Base-by-base conservation (phyloP, 2,888 invertebrate species). In the Agriotes lineatus region DNA sequence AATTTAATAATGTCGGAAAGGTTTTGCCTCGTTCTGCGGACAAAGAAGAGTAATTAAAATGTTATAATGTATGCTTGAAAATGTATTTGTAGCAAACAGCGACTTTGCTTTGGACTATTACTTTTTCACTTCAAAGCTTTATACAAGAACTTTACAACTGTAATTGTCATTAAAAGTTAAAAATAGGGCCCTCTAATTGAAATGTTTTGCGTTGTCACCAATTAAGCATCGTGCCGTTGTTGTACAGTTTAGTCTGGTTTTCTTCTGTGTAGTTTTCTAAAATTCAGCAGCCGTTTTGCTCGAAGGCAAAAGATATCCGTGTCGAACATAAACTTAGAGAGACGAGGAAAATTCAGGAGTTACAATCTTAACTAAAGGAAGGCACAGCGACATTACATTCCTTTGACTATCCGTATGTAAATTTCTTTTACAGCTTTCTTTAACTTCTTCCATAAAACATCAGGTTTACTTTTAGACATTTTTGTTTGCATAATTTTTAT, bases 361-460 rank as follows among this genome's bases (percentile, higher is more conserved):
- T 68, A 63, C 58, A 68, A 64, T 63, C 37, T 63, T 63, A 68
- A 68, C 54, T 68, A 58, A 58, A 63, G 42, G 44, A 68, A 63
- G 52, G 63, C 59, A 63, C 33, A 42, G 48, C 52, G 48, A 45
- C 54, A 63, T 68, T 63, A 68, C 68, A 63, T 57, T 58, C 57
- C 68, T 68, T 68, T 68, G 68, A 68, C 68, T 68, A 68, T 63
- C 63, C 63, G 59, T 68, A 68, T 63, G 68, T 68, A 68, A 68
- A 68, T 68, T 68, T 68, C 58, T 63, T 63, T 59, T 63, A 58
- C 68, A 68, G 52, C 58, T 63, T 67, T 68, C 67, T 68, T 63
- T 68, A 68, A 68, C 63, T 68, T 68, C 59, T 64, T 63, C 52
- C 54, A 68, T 63, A 68, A 68, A 68, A 63, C 63, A 68, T 64